Evolutionary conservation across 2,113 vertebrate genomes (phyloP).

Genomic region (Australoheros scitulus): DNA sequence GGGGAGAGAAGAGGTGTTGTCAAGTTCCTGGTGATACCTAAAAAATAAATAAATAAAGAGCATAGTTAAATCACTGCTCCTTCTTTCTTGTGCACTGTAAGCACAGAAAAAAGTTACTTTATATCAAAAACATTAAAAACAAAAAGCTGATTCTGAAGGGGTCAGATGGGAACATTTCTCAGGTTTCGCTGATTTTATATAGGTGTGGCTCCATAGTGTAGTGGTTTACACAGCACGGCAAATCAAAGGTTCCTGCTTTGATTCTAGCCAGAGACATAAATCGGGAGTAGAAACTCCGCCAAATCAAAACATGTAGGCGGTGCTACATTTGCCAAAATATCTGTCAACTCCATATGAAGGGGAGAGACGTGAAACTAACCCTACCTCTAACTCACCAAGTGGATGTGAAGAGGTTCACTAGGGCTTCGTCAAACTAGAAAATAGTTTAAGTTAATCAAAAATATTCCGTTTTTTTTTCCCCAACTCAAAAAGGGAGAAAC

Average conservation of each 20-base stretch:
- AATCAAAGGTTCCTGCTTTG: background rate
- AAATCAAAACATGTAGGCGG: background rate
- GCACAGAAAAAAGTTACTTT: background rate
- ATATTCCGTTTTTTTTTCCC: no score
- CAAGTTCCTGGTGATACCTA: slow-evolving; percentile 75
- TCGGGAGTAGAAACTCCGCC: background rate
- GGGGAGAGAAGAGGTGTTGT: slow-evolving; percentile 77
- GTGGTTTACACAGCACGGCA: background rate
- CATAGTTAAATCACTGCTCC: no score
- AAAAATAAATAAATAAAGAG: background rate
- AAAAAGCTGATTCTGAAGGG: background rate
- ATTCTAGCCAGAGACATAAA: background rate
- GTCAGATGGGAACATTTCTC: background rate
- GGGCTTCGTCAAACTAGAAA: background rate
- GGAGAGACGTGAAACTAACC: background rate
- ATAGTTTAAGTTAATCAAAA: background rate
- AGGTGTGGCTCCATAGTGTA: background rate
- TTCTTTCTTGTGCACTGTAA: background rate
- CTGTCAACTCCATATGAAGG: background rate
- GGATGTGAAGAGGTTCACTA: background rate
- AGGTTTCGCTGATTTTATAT: background rate
- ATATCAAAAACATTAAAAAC: background rate
- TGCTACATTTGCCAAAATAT: background rate
- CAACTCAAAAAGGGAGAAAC: no score
- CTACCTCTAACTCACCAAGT: background rate